Base-by-base conservation (phyloP, 2,888 invertebrate species). In the Ptilodon capucinus region DNA sequence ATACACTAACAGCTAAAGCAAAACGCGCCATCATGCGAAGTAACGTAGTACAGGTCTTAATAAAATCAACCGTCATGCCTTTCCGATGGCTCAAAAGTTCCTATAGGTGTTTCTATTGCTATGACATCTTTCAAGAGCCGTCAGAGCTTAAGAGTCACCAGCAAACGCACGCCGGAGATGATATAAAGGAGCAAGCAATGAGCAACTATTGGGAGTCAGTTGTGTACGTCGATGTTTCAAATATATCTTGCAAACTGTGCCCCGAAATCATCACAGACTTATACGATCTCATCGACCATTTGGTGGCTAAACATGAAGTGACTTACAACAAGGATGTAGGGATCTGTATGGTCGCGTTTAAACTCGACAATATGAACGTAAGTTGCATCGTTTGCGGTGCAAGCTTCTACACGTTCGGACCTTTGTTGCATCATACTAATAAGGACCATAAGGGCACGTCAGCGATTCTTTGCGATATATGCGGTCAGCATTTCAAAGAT, bases 11-110 rank as follows among this genome's bases (percentile, higher is more conserved):
- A 0, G 51, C 81, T 0, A 86, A 79, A 58, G 84, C 87, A 4
- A 86, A 84, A 65, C 65, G 85, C 0, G 73, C 69, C 42, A 81
- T 83, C 0, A 85, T 89, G 80, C 77, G 86, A 28, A 75, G 74
- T 34, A 90, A 90, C 48, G 85, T 89, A 0, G 54, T 85, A 0
- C 76, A 87, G 51, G 85, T 90, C 1, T 60, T 90, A 0, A 60
- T 70, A 0, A 87, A 86, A 13, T 85, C 87, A 0, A 83, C 81
- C 1, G 71, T 83, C 0, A 89, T 91, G 89, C 89, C 90, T 0
- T 91, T 91, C 46, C 64, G 90, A 1, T 91, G 90, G 90, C 65
- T 91, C 0, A 90, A 86, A 50, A 91, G 86, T 46, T 88, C 86
- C 0, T 91, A 90, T 48, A 68, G 90, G 38, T 91, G 90, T 48